phyloP scores from a whole-genome alignment of 2,797 vertebrate species.

The Galagoides demidoff region DNA sequence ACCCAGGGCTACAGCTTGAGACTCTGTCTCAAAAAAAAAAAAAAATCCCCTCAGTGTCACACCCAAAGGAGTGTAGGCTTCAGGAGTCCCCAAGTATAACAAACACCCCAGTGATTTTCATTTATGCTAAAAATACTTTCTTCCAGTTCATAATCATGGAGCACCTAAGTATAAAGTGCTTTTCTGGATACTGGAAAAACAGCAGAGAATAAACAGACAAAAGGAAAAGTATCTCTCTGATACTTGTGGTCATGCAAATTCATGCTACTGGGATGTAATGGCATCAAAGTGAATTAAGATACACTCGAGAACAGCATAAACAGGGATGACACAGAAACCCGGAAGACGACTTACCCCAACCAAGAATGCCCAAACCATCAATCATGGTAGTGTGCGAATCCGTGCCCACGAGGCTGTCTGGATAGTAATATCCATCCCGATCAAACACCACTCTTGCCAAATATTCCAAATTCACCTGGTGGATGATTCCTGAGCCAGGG shows the following conservation, averaged over 20 bases:
- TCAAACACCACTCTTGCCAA: constrained; percentile 96
- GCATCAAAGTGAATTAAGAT: neutral
- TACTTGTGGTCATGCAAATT: neutral
- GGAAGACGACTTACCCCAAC: constrained; percentile 93
- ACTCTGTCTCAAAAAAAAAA: too few relatives aligned
- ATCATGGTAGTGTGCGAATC: constrained; percentile 99
- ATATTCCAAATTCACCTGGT: constrained; percentile 99
- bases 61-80: neutral
- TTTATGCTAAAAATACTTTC: neutral
- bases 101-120: neutral
- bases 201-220: neutral
- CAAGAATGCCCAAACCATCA: constrained; percentile 96
- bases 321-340: neutral
- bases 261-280: neutral
- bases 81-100: neutral
- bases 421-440: constrained; percentile 93
- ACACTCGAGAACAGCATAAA: fast-evolving
- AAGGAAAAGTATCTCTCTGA: neutral
- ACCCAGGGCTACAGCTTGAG: too few relatives aligned
- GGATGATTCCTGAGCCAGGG: constrained; percentile 97
- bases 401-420: constrained; percentile 98
- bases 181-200: neutral
- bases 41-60: neutral
- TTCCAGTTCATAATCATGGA: neutral
- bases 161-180: neutral